Evolutionary conservation across 2,113 vertebrate species (phyloP).

Genomic region (Heterochromis multidens): DNA sequence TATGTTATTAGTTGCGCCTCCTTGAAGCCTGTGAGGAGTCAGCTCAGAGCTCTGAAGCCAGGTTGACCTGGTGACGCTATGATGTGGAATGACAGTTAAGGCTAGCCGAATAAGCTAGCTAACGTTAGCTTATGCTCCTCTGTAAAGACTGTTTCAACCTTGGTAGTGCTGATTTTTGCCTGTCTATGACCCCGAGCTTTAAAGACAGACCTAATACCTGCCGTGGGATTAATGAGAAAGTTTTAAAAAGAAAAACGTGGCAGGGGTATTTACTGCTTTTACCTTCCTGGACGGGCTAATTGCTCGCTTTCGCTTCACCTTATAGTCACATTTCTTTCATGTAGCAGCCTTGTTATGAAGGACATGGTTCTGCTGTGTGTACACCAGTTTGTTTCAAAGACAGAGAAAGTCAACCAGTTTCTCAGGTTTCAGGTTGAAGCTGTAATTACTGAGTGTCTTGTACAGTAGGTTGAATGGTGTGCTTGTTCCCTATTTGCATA

Average conservation of each 20-base stretch:
- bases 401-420: background rate
- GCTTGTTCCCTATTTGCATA: background rate
- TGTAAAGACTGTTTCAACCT: background rate
- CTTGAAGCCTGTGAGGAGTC: background rate
- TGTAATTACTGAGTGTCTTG: background rate
- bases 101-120: conserved; percentile 48
- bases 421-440: background rate
- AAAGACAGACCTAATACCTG: background rate
- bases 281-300: background rate
- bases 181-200: background rate
- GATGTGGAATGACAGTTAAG: conserved; percentile 37
- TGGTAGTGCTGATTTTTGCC: background rate
- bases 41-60: background rate
- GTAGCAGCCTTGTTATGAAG: background rate
- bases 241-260: background rate
- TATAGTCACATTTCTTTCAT: background rate
- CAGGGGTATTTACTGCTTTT: background rate
- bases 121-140: conserved; percentile 15
- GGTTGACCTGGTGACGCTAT: conserved; percentile 3
- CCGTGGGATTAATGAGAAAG: background rate
- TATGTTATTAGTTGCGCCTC: conserved; percentile 21
- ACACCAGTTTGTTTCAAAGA: background rate
- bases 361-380: background rate
- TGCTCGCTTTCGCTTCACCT: background rate
- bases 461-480: background rate